phyloP scores from a whole-genome alignment of 2,797 vertebrate genomes.

The Gastrophryne carolinensis region DNA sequence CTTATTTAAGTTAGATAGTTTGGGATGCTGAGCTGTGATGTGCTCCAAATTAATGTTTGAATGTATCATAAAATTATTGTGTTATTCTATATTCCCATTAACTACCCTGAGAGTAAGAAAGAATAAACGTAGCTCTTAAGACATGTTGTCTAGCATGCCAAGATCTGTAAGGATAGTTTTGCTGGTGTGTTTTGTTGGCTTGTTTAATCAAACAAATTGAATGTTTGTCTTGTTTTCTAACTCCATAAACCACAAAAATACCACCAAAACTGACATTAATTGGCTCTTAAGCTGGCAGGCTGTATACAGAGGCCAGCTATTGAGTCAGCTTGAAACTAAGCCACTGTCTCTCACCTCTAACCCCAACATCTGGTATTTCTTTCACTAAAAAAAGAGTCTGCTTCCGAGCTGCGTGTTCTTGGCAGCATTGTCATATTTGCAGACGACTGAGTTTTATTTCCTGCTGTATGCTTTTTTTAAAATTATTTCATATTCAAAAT shows the following conservation, averaged over 20 bases:
- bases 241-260: slow-evolving; percentile 18
- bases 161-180: slow-evolving; percentile 14
- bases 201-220: slow-evolving; percentile 35
- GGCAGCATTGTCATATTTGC: slow-evolving; percentile 25
- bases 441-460: background rate
- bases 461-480: background rate
- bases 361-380: slow-evolving; percentile 39
- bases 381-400: slow-evolving; percentile 2
- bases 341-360: slow-evolving; percentile 35
- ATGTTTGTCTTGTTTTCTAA: slow-evolving; percentile 16
- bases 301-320: slow-evolving; percentile 32
- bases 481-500: too few species aligned
- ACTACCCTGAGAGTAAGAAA: background rate
- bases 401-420: slow-evolving; percentile 1
- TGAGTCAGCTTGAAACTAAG: slow-evolving; percentile 17
- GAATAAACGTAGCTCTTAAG: background rate
- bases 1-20: too few species aligned
- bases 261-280: slow-evolving; percentile 48
- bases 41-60: too few species aligned
- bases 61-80: too few species aligned
- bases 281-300: slow-evolving; percentile 43
- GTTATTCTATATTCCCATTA: background rate
- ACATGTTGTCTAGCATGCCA: slow-evolving; percentile 5
- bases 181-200: background rate
- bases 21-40: too few species aligned